phyloP scores from a whole-genome alignment of 1,140 invertebrate species.

The Globodera rostochiensis region DNA sequence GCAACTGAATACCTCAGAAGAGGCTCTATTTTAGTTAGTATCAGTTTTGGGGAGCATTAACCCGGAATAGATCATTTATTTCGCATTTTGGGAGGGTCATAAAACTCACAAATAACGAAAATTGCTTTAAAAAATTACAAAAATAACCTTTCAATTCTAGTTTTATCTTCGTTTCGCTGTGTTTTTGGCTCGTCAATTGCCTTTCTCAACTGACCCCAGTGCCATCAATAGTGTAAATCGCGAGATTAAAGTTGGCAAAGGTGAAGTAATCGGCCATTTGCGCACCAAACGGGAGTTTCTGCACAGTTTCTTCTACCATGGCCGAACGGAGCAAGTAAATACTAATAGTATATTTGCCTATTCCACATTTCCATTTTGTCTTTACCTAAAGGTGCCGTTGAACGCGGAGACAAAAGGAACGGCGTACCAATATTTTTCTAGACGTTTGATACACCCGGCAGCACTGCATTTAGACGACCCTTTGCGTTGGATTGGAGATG shows the following conservation, averaged over 20 bases:
- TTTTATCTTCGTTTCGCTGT: constrained; percentile 13
- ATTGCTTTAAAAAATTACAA: not conserved
- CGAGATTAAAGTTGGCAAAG: not conserved
- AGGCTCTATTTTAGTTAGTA: too few species aligned
- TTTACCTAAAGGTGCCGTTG: not conserved
- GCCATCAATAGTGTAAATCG: not conserved
- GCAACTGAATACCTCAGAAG: too few species aligned
- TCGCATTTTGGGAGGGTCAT: too few species aligned
- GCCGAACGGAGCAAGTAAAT: not conserved
- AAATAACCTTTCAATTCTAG: not conserved
- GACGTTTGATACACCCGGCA: not conserved
- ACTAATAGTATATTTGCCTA: not conserved
- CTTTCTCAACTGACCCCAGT: constrained; percentile 10
- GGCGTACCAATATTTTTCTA: not conserved
- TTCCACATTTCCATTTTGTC: not conserved
- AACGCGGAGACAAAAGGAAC: not conserved
- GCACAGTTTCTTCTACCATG: constrained; percentile 6
- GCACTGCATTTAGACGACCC: constrained; percentile 4
- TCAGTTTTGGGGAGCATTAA: too few species aligned
- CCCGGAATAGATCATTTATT: too few species aligned
- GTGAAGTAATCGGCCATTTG: not conserved
- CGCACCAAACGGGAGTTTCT: constrained; percentile 18
- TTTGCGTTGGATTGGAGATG: constrained; percentile 23
- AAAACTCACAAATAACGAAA: not conserved
- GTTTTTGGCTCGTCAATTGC: constrained; percentile 21